Base-by-base conservation (phyloP, 2,888 invertebrate species). In the Phania funesta region DNA sequence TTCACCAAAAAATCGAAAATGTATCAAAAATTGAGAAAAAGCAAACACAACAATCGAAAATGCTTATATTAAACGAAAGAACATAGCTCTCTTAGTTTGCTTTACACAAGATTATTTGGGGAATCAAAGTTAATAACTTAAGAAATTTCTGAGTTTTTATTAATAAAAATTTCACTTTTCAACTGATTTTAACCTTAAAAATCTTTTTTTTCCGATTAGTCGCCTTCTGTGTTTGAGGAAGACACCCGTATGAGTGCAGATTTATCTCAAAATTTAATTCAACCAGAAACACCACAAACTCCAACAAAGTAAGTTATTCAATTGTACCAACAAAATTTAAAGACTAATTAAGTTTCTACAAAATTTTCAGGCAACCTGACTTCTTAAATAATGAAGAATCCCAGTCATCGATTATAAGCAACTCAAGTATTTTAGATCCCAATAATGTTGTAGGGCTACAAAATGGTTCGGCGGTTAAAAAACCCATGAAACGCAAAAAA, bases 371-470 rank as follows among this genome's bases (percentile, higher is more conserved):
- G 87, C 94, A 84, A 88, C 86, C 87, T 24, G 90, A 91, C 67
- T 89, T 89, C 67, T 84, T 89, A 2, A 89, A 87, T 70, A 85
- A 90, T 75, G 94, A 94, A 87, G 96, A 96, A 89, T 96, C 96
- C 5, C 96, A 96, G 90, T 96, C 95, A 87, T 96, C 96, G n/a
- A 93, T 95, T 29, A 92, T 95, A 85, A 96, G 96, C 88, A 94
- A 94, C 24, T 85, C 87, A 16, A 91, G 91, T 84, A 86, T 88
- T 76, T 82, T 91, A 56, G 91, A 91, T 80, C 85, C 89, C 0
- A 89, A 87, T 83, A 87, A 85, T 18, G 82, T 86, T 26, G 86
- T 85, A 68, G 74, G 83, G 5, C 84, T 87, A 3, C 85, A 85
- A 48, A 80, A 86, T 48, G 85, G 86, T n/a, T 86, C 86, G 41